Evolutionary conservation across 1,140 invertebrate species (phyloP).

Genomic region (Parasteatoda tepidariorum): DNA sequence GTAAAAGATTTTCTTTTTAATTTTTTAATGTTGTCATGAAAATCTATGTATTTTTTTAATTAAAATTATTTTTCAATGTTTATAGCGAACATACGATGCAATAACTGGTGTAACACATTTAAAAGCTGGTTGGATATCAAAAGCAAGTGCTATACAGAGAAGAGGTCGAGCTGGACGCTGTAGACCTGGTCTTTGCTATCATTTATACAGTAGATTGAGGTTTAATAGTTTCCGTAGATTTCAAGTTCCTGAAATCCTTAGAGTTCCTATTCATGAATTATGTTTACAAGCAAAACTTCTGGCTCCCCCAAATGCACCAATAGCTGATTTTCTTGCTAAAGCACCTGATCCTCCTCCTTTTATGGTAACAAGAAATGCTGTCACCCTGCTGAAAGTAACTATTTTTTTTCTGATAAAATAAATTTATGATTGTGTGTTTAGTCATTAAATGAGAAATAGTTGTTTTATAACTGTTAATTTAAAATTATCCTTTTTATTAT

Average conservation of each 20-base stretch:
- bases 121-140: constrained; percentile 75
- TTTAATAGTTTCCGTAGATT: constrained; percentile 76
- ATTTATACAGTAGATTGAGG: constrained; percentile 79
- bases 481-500: not conserved
- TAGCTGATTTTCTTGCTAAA: constrained; percentile 83
- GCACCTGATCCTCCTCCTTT: constrained; percentile 87
- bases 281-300: constrained; percentile 91
- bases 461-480: not conserved
- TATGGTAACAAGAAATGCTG: constrained; percentile 79
- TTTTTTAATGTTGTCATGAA: too few species aligned
- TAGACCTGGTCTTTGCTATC: constrained; percentile 81
- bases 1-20: too few species aligned
- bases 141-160: constrained; percentile 80
- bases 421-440: not conserved
- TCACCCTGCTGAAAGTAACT: constrained; percentile 78
- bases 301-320: constrained; percentile 79
- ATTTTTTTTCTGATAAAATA: not conserved
- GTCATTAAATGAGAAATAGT: not conserved
- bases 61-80: too few species aligned
- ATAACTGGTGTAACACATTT: constrained; percentile 56
- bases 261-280: constrained; percentile 89
- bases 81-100: constrained; percentile 60
- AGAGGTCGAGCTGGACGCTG: constrained; percentile 86
- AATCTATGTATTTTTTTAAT: too few species aligned
- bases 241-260: constrained; percentile 81